Percentiles rank a stretch among this genome's conserved stretches.
phyloP scores from a whole-genome alignment of 2,113 vertebrate species.

The Bubo bubo region DNA sequence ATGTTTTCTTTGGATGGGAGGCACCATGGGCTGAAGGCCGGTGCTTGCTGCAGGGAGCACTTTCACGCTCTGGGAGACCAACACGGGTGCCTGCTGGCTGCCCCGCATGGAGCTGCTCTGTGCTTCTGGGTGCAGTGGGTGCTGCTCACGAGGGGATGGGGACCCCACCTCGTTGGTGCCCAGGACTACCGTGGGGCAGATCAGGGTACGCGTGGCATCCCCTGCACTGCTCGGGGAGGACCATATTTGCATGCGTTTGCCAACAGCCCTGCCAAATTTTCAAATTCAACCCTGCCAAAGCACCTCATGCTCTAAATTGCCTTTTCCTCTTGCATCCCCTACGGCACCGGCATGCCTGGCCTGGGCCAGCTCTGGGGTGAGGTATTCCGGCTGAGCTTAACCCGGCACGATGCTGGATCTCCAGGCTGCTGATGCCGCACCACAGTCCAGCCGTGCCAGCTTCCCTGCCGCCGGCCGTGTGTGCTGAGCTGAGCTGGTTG shows the following conservation, averaged over 20 bases:
- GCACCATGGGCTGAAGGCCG: background rate
- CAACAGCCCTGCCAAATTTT: background rate
- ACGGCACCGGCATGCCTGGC: rapidly evolving
- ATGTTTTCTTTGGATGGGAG: background rate
- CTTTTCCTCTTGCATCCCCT: background rate
- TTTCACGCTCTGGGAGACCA: background rate
- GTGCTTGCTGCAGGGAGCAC: background rate
- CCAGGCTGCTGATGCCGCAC: background rate
- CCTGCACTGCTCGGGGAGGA: background rate
- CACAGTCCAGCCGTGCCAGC: background rate
- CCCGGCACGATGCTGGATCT: rapidly evolving
- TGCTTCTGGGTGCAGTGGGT: background rate
- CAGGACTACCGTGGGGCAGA: rapidly evolving
- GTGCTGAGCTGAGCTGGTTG: background rate
- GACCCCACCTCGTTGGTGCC: background rate
- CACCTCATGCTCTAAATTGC: rapidly evolving
- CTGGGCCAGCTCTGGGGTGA: background rate
- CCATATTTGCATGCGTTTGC: background rate
- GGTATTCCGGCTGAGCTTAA: background rate
- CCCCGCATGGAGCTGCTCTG: background rate
- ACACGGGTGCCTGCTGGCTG: background rate
- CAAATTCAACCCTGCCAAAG: background rate
- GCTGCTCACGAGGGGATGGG: rapidly evolving
- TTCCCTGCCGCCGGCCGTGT: rapidly evolving
- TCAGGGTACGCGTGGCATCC: background rate